Base-by-base conservation (phyloP, 2,888 invertebrate species). In the Dione vanillae region DNA sequence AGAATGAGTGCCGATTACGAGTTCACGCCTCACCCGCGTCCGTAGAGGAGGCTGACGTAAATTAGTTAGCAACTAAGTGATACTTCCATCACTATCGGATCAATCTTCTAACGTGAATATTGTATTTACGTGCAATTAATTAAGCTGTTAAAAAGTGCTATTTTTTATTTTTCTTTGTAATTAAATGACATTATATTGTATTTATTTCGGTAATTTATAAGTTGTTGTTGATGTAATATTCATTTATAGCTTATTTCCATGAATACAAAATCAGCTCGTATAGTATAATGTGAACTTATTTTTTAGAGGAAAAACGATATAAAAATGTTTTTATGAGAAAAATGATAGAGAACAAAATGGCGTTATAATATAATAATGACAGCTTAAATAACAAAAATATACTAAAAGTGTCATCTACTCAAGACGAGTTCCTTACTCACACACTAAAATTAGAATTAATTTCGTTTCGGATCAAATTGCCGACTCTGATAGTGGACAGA, bases 401-500 rank as follows among this genome's bases (percentile, higher is more conserved):
- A 64, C 16, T 67, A 19, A 47, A 37, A 65, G 67, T 72, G 72
- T 74, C 67, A 74, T 66, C 70, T 27, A 58, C 68, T 71, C 72
- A 75, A 77, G 75, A 75, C 35, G 54, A 74, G 49, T 64, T 72
- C 54, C 70, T 67, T 69, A 84, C 84, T 84, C 84, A 85, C 80
- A 75, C 72, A 74, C 83, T 90, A 90, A 89, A 89, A 85, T 86
- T 89, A 92, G 87, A 89, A 83, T 86, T 84, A 85, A 89, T 88
- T 89, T 89, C 81, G 84, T 83, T 85, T 79, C 82, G 79, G 86
- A 90, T 90, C 90, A 87, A 86, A 91, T 89, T 87, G 85, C 89
- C 82, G 84, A 83, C 84, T 81, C 82, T 87, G 86, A 88, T 88
- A 83, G 86, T 86, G 87, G 61, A 87, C 90, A 89, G 86, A 83